Base-by-base conservation (phyloP, 2,888 invertebrate genomes). In the Chouioia cunea region DNA sequence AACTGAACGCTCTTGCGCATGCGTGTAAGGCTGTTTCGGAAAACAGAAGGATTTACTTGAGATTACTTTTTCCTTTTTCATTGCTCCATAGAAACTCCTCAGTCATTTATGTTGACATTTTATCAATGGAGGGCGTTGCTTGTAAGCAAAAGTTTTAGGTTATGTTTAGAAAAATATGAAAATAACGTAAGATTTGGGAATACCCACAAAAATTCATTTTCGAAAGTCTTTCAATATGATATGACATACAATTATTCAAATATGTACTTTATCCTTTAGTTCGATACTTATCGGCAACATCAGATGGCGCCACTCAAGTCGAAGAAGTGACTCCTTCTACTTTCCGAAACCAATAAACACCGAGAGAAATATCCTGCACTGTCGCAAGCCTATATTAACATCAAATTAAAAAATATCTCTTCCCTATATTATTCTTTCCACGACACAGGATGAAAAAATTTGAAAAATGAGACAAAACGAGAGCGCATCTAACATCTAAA, bases 301-400 rank as follows among this genome's bases (percentile, higher is more conserved):
- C 36, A 36, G 36, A 36, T 36, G 36, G 10, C 36, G 10, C 36
- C 36, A 36, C 36, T 36, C 4, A 36, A 6, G 10, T 10, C 12
- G 36, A 36, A 36, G 36, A 36, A 8, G 36, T 12, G 36, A 36
- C 36, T 36, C 36, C n/a, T 3, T 14, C 54, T 56, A 36, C 56
- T 56, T 56, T 18, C 36, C 56, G 56, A 27, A 56, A 56, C n/a
- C n/a, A 36, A 36, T 10, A 36, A 36, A 12, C 6, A 36, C 36
- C 16, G 47, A 66, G 65, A 78, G 76, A 80, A 78, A 78, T 77
- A 76, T 76, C 78, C 77, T 78, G 77, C 78, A 77, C 75, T 76
- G 75, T 75, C 62, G 36, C 36, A 73, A 69, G 66, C 60, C 65
- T 52, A 36, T 4, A 36, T 10, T 36, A n/a, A 36, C 36, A 36